Percentiles rank a stretch among this genome's conserved stretches.
Conservation (phyloP, 2,113 vertebrate species). For the Puffinus mauretanicus region DNA sequence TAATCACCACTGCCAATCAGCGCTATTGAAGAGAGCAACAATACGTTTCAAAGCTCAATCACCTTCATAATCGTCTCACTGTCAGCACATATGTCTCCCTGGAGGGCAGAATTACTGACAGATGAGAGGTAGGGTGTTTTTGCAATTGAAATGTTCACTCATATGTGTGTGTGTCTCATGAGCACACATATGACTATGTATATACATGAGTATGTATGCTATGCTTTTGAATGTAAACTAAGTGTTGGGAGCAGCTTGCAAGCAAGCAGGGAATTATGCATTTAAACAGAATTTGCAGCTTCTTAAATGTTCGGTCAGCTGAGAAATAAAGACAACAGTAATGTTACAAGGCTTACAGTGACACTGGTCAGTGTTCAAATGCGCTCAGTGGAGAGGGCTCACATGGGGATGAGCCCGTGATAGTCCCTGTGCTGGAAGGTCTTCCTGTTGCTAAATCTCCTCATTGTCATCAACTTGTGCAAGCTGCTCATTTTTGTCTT, state of each 20-base stretch:
- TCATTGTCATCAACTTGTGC: not conserved
- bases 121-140: not conserved
- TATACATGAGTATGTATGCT: not conserved
- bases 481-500: not conserved
- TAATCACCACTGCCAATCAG: slow-evolving; percentile 53
- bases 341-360: not conserved
- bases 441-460: not conserved
- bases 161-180: not conserved
- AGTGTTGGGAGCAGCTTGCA: not conserved
- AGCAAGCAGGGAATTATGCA: not conserved
- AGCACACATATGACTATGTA: not conserved
- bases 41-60: slow-evolving; percentile 32
- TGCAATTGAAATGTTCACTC: slow-evolving; percentile 19
- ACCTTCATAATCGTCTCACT: not conserved
- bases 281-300: not conserved
- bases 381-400: not conserved
- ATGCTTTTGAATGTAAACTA: not conserved
- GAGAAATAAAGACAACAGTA: not conserved
- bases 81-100: not conserved
- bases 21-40: slow-evolving; percentile 42
- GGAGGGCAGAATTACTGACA: slow-evolving; percentile 9
- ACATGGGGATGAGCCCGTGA: fast-evolving
- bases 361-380: not conserved
- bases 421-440: not conserved
- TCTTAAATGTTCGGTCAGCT: not conserved